Conservation (phyloP, 2,888 invertebrate species). For the Metalampra italica region DNA sequence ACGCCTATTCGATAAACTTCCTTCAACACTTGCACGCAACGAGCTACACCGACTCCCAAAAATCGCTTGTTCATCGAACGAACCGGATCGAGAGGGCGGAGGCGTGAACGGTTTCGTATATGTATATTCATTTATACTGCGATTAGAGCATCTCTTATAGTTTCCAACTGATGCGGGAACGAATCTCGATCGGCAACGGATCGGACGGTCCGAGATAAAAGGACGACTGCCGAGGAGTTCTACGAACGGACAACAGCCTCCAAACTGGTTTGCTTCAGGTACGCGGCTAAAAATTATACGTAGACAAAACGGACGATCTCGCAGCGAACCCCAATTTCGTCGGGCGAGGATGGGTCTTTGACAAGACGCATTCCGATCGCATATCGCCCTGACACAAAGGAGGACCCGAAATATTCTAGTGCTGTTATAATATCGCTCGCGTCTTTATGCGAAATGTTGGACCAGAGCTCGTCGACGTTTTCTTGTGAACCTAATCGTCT, state of each 20-base stretch:
- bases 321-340: conserved; percentile 49
- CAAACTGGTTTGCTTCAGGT: conserved; percentile 72
- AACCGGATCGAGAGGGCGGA: conserved; percentile 24
- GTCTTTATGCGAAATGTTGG: conserved; percentile 13
- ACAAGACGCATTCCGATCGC: conserved; percentile 63
- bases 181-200: conserved; percentile 32
- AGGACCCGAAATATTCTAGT: conserved; percentile 28
- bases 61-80: conserved; percentile 42
- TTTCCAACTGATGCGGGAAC: conserved; percentile 30
- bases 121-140: conserved; percentile 35
- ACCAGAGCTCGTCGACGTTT: neutral
- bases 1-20: conserved; percentile 38
- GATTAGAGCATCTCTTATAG: conserved; percentile 41
- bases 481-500: neutral
- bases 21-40: conserved; percentile 33
- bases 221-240: conserved; percentile 47
- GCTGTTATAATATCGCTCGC: conserved; percentile 19
- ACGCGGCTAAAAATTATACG: conserved; percentile 68
- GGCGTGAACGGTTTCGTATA: conserved; percentile 43
- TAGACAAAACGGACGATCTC: conserved; percentile 53
- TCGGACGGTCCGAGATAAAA: conserved; percentile 44
- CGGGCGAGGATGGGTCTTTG: conserved; percentile 49
- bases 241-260: conserved; percentile 46
- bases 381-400: conserved; percentile 36
- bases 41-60: conserved; percentile 31